A percentile compares a stretch with the other conserved stretches of the same genome.
These are phyloP conservation scores for Drosophila baimaii DNA, from an alignment of 1,140 invertebrate genomes.

Conservation along the genomic window DNA sequence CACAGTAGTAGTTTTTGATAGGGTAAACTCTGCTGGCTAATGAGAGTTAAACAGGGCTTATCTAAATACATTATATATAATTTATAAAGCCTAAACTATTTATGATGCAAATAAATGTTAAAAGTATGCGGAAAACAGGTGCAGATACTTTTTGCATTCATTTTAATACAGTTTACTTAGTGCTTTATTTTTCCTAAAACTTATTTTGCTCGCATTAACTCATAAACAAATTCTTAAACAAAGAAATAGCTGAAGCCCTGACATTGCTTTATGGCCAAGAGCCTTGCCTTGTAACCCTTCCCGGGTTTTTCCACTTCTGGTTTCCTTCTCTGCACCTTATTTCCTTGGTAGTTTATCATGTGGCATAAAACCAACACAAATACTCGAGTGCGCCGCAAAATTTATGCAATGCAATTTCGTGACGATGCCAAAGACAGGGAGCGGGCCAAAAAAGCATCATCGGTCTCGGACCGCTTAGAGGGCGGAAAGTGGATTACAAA, in stretches of 20 bases:
- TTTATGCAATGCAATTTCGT: constrained; percentile 72
- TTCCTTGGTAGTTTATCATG: constrained; percentile 63
- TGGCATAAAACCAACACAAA: constrained; percentile 42
- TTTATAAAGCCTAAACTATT: background rate
- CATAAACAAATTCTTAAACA: constrained; percentile 37
- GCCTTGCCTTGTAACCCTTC: constrained; percentile 17
- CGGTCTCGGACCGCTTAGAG: constrained; percentile 20
- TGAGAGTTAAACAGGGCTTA: background rate
- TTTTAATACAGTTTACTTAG: background rate
- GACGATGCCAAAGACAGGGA: constrained; percentile 18
- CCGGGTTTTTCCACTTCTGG: constrained; percentile 21
- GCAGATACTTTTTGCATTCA: no score
- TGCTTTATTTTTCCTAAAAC: background rate
- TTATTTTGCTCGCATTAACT: no score
- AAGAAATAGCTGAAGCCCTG: constrained; percentile 42
- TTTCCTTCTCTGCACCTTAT: constrained; percentile 46
- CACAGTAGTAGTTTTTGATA: constrained; percentile 17
- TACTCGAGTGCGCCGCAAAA: constrained; percentile 31
- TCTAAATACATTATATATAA: background rate
- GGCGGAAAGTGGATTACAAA: constrained; percentile 53
- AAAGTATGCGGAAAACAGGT: background rate
- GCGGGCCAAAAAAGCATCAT: constrained; percentile 19
- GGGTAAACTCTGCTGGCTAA: background rate
- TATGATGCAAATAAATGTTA: background rate
- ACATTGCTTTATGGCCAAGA: constrained; percentile 63